Evolutionary conservation across 2,797 vertebrate species (phyloP).

Genomic region (Coregonus ussuriensis): DNA sequence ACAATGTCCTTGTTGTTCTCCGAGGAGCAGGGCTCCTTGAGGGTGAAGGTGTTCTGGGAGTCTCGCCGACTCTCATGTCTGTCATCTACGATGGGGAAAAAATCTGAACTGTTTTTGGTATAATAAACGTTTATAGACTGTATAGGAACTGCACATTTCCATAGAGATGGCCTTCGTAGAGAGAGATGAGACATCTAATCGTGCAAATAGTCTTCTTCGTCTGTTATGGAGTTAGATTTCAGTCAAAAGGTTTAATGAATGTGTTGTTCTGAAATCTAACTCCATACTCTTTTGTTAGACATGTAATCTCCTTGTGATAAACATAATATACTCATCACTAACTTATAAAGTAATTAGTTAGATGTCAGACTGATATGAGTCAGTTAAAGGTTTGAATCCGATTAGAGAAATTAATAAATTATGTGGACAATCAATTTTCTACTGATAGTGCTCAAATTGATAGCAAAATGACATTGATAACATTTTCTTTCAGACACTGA

Average conservation of each 20-base stretch:
- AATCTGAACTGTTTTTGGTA: neutral
- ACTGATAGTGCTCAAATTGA: neutral
- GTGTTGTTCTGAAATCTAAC: too few relatives aligned
- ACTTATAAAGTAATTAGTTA: neutral
- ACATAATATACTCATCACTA: neutral
- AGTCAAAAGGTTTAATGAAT: too few relatives aligned
- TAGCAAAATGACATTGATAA: neutral
- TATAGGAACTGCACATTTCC: too few relatives aligned
- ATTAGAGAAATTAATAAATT: neutral
- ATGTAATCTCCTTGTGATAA: neutral
- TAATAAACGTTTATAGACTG: neutral
- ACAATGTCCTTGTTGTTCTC: slow-evolving; percentile 55
- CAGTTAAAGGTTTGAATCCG: neutral
- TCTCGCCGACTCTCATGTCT: slow-evolving; percentile 45
- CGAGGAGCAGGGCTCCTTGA: slow-evolving; percentile 61
- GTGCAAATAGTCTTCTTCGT: neutral
- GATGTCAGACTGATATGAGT: neutral
- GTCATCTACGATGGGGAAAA: slow-evolving; percentile 53
- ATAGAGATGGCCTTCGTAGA: neutral
- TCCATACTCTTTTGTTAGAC: neutral
- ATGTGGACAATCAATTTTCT: neutral
- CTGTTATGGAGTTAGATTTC: too few relatives aligned
- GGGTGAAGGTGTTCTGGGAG: slow-evolving; percentile 50
- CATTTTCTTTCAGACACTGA: neutral
- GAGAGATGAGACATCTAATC: too few relatives aligned